Percentiles rank a stretch among this genome's conserved stretches.
phyloP scores from a whole-genome alignment of 1,140 invertebrate species.

The Calliopsis andreniformis region DNA sequence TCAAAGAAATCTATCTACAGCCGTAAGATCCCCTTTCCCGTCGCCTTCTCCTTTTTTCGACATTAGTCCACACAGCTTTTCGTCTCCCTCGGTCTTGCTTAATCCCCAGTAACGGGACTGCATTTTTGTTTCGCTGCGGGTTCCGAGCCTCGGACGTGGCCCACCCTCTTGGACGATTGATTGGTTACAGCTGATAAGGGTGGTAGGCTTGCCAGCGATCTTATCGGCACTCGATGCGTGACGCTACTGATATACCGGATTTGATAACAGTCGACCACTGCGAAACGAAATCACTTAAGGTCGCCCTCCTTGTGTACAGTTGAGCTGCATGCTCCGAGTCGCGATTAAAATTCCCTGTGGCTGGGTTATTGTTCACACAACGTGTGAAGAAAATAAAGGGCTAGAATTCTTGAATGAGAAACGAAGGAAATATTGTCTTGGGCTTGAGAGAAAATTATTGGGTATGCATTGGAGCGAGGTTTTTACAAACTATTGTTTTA shows the following conservation, averaged over 20 bases:
- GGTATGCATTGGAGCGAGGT: no score
- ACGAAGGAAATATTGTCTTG: not conserved
- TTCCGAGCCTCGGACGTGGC: constrained; percentile 25
- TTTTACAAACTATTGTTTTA: no score
- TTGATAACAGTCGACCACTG: constrained; percentile 44
- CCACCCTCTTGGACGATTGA: constrained; percentile 55
- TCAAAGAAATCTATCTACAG: constrained; percentile 29
- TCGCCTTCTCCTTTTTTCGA: not conserved
- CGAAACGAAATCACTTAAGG: constrained; percentile 49
- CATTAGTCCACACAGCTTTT: constrained; percentile 46
- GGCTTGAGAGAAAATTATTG: no score
- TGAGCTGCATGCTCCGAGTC: no score
- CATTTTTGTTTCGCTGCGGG: constrained; percentile 57
- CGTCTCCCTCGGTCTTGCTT: constrained; percentile 37
- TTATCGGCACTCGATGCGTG: constrained; percentile 50
- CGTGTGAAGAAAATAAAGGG: no score
- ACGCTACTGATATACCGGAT: constrained; percentile 50
- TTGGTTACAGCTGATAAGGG: constrained; percentile 52
- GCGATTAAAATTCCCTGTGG: not conserved
- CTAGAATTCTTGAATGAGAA: not conserved
- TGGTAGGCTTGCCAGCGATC: constrained; percentile 46
- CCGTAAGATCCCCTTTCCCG: constrained; percentile 6
- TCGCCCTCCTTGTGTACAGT: constrained; percentile 29
- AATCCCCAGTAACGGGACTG: constrained; percentile 62
- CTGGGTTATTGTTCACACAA: not conserved